phyloP scores from a whole-genome alignment of 2,888 invertebrate species.

The Andricus curvator region DNA sequence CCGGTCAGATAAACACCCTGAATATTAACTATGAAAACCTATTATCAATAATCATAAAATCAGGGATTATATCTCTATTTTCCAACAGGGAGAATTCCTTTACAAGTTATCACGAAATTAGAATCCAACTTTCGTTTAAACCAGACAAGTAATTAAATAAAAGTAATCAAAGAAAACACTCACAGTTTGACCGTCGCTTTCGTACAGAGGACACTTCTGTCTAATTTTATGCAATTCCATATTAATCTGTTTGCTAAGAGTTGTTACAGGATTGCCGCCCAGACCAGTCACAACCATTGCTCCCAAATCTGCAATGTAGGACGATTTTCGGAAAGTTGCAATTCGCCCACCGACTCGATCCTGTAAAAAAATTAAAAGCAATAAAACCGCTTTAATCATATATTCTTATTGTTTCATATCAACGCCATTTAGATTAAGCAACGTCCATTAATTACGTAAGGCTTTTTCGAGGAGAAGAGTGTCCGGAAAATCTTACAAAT shows the following conservation, averaged over 20 bases:
- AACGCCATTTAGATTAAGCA: not conserved
- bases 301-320: conserved; percentile 88
- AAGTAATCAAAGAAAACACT: conserved; percentile 56
- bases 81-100: not conserved
- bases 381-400: not conserved
- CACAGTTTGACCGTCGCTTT: conserved; percentile 95
- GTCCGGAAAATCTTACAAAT: too few relatives aligned
- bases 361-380: conserved; percentile 69
- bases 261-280: conserved; percentile 97
- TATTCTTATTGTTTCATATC: not conserved
- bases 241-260: conserved; percentile 96
- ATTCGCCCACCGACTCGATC: conserved; percentile 98
- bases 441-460: too few relatives aligned
- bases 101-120: not conserved
- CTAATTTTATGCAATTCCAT: conserved; percentile 97
- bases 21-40: not conserved
- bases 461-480: too few relatives aligned
- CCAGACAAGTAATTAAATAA: not conserved
- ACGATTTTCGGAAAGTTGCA: conserved; percentile 95
- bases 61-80: not conserved
- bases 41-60: not conserved
- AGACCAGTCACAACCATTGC: conserved; percentile 99
- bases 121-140: not conserved
- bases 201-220: conserved; percentile 97
- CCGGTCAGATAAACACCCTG: too few relatives aligned